phyloP scores from a whole-genome alignment of 2,113 vertebrate genomes.

The Chroicocephalus ridibundus region DNA sequence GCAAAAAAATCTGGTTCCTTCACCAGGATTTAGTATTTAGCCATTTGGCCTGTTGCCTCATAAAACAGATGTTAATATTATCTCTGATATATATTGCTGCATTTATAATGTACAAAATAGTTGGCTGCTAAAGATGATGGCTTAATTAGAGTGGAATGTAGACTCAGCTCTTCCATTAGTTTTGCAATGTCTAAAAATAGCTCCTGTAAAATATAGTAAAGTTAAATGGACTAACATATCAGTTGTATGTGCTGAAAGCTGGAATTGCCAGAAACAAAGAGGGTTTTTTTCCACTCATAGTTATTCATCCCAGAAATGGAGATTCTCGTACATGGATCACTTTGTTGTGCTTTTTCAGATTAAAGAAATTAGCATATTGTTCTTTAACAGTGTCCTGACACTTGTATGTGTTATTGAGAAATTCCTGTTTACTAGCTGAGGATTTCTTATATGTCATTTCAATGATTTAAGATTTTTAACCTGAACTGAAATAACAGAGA shows the following conservation, averaged over 20 bases:
- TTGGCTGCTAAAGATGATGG: constrained; percentile 39
- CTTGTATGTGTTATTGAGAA: background rate
- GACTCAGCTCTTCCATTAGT: constrained; percentile 40
- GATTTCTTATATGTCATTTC: background rate
- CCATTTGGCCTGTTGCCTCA: constrained; percentile 45
- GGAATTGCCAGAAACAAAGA: background rate
- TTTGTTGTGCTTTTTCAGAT: background rate
- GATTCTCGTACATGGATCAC: background rate
- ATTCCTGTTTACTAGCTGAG: background rate
- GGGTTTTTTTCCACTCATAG: background rate
- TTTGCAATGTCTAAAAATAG: constrained; percentile 60
- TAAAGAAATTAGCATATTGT: background rate
- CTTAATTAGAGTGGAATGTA: constrained; percentile 64
- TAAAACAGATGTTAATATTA: constrained; percentile 60
- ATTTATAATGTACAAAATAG: constrained; percentile 48
- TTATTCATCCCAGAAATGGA: background rate
- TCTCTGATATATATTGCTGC: constrained; percentile 48
- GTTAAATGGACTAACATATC: background rate
- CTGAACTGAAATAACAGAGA: background rate
- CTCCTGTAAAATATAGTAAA: constrained; percentile 16
- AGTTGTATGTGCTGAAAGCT: background rate
- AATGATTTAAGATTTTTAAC: background rate
- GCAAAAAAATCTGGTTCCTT: constrained; percentile 14
- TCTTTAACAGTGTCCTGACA: background rate
- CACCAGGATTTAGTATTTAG: background rate